A percentile compares a stretch with the other conserved stretches of the same genome.
These are phyloP conservation scores for Eospalax fontanierii DNA, from an alignment of 2,797 vertebrate genomes.

Conservation along the genomic window DNA sequence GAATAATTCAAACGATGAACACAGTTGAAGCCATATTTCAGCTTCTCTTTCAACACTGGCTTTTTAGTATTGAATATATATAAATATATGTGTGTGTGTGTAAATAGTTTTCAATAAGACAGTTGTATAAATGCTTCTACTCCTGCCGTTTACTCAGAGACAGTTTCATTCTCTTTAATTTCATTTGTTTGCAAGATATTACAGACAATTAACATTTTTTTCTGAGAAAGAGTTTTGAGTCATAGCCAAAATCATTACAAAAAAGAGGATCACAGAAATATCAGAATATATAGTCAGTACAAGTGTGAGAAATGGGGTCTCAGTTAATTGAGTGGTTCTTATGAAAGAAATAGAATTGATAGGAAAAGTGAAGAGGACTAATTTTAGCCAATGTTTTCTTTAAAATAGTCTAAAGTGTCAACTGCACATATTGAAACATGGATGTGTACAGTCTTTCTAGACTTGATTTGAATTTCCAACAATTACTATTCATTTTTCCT, in stretches of 20 bases:
- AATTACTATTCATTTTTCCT: background rate
- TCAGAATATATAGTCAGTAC: background rate
- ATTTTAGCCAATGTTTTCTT: background rate
- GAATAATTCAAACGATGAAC: background rate
- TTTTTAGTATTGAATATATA: background rate
- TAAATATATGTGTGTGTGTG: too few species aligned
- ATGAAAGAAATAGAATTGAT: background rate
- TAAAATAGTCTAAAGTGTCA: background rate
- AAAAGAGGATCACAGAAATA: background rate
- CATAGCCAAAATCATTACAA: background rate
- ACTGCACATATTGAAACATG: background rate
- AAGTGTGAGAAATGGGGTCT: background rate
- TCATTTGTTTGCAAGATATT: background rate
- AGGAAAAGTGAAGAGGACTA: background rate
- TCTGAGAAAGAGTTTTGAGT: background rate
- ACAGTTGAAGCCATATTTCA: too few species aligned
- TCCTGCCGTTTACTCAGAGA: background rate
- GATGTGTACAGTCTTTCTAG: too few species aligned
- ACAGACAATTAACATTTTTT: background rate
- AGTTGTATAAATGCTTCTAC: too few species aligned
- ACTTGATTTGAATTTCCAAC: background rate
- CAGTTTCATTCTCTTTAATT: background rate
- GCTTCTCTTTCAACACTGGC: background rate
- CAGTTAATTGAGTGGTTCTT: background rate
- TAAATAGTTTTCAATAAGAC: too few species aligned